Base-by-base conservation (phyloP, 1,140 invertebrate genomes). In the Drosophila pandora region DNA sequence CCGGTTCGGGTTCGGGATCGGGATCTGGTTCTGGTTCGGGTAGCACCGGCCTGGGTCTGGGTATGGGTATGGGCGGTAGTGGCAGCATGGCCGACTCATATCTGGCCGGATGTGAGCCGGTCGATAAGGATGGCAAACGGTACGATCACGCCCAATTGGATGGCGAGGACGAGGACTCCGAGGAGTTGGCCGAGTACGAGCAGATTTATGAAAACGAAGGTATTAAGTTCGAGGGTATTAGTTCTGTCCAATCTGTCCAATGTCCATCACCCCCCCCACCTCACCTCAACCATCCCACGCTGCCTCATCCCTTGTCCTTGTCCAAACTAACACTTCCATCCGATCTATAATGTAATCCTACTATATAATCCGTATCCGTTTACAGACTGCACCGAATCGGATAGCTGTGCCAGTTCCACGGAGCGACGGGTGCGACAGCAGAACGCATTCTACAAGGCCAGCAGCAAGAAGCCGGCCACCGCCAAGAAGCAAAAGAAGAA, bases 401-500 rank as follows among this genome's bases (percentile, higher is more conserved):
- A 97, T 90, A 97, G 96, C 76, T 97, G 97, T 58, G 96, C 90
- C 48, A 92, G 91, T 65, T 92, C 91, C 13, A 91, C 90, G 47
- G 96, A 97, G 88, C 93, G 95, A 61, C 93, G 95, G 39, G 93
- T 93, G 70, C 92, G 94, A 79, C 94, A 94, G 69, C 94, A 94
- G 39, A 95, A 93, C 34, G 80, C 84, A 71, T 94, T 94, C 22
- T 95, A 93, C 13, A 95, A 95, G 90, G 93, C 94, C 22, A 95
- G 94, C 23, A 95, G 94, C 77, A 94, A 95, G 71, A 97, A 95
- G 84, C 93, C 95, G 9, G 94, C 94, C 22, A 94, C 95, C n/a
- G 96, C 96, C 90, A 96, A 96, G 90, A 94, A 96, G 77, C 94
- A 94, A 62, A 94, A 95, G 52, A 96, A 96, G 91, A 96, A 96